Percentiles rank a stretch among this genome's conserved stretches.
Conservation (phyloP, 2,888 invertebrate species). For the Dasypogon diadema region DNA sequence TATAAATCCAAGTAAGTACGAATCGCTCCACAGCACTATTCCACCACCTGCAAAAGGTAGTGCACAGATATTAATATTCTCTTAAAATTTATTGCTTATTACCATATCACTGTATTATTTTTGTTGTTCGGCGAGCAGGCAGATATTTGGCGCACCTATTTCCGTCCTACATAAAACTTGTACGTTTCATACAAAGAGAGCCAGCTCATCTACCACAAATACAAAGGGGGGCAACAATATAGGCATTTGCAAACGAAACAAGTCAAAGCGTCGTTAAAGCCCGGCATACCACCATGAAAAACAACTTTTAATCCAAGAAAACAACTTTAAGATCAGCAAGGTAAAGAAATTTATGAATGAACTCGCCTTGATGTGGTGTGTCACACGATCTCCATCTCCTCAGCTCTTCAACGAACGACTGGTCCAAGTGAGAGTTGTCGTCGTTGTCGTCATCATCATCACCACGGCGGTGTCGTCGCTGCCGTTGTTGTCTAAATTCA, state of each 20-base stretch:
- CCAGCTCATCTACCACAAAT: constrained; percentile 26
- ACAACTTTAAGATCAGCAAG: constrained; percentile 38
- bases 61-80: neutral
- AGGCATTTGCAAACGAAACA: constrained; percentile 29
- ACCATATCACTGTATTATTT: neutral
- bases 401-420: constrained; percentile 4
- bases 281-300: constrained; percentile 4
- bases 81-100: constrained; percentile 28
- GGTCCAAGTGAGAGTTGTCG: constrained; percentile 41
- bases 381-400: constrained; percentile 32
- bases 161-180: constrained; percentile 50
- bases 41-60: neutral
- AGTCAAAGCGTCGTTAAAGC: neutral
- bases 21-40: neutral
- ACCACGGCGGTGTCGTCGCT: neutral
- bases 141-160: constrained; percentile 54
- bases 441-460: constrained; percentile 11
- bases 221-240: neutral
- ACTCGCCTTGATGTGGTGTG: constrained; percentile 43
- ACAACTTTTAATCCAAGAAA: constrained; percentile 35
- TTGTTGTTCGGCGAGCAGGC: constrained; percentile 34
- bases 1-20: neutral
- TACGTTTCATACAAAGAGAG: neutral
- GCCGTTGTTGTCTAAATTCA: constrained; percentile 6
- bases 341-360: constrained; percentile 39